A percentile compares a stretch with the other conserved stretches of the same genome.
phyloP scores from a whole-genome alignment of 2,797 vertebrate genomes.

The Mormyrops boulengeri region DNA sequence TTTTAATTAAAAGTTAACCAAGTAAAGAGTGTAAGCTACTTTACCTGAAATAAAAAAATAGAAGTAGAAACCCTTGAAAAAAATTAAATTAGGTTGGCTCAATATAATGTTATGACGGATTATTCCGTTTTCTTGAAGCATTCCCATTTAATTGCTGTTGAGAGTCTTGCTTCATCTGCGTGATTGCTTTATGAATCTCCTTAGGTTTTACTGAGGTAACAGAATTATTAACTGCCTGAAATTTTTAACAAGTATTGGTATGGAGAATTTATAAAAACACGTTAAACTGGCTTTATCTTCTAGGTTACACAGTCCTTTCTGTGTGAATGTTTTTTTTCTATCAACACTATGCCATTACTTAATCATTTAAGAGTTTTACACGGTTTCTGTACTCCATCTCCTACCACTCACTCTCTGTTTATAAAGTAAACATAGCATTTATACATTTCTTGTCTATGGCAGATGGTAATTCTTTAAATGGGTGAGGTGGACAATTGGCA shows the following conservation, averaged over 20 bases:
- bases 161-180: neutral
- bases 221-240: neutral
- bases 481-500: neutral
- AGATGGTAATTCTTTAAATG: neutral
- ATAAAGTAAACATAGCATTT: neutral
- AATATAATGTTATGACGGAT: neutral
- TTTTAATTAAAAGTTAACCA: neutral
- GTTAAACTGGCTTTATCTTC: neutral
- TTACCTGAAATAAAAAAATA: neutral
- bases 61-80: neutral
- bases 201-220: neutral
- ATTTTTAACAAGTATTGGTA: neutral
- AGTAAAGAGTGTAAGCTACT: slow-evolving; percentile 3
- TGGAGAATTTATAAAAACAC: neutral
- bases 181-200: neutral
- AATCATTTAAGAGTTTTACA: neutral
- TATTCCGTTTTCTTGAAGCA: neutral
- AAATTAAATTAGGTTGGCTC: neutral
- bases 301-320: neutral
- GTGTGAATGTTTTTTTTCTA: neutral
- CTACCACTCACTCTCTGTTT: neutral
- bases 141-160: neutral
- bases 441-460: neutral
- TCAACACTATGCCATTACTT: neutral
- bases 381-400: neutral